These are phyloP conservation scores for Leucophenga montana DNA, from an alignment of 2,888 invertebrate genomes.

Conservation along the genomic window DNA sequence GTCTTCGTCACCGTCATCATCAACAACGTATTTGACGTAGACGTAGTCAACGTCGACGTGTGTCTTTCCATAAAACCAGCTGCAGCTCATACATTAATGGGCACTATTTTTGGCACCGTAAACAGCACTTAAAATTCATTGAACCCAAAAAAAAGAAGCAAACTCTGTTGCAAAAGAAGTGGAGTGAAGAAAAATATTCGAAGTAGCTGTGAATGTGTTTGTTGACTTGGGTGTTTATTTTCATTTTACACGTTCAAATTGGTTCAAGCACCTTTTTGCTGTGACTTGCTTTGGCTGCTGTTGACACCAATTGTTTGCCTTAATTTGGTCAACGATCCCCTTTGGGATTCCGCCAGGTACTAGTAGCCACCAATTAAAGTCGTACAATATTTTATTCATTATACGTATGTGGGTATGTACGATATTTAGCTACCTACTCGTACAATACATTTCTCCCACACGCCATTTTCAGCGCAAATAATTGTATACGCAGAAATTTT, in stretches of 20 bases:
- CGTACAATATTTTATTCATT: too few species aligned
- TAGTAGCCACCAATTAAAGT: too few species aligned
- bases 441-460: too few species aligned
- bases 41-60: too few species aligned
- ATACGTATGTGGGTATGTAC: too few species aligned
- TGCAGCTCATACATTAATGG: neutral
- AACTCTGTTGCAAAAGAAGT: neutral
- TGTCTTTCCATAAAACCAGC: constrained; percentile 8
- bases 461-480: too few species aligned
- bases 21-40: too few species aligned
- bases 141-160: constrained; percentile 9
- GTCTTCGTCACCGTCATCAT: too few species aligned
- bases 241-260: neutral
- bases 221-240: neutral
- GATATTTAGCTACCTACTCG: too few species aligned
- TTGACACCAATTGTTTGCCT: constrained; percentile 19
- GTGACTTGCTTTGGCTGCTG: neutral
- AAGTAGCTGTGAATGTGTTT: neutral
- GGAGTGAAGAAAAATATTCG: too few species aligned
- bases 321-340: constrained; percentile 3
- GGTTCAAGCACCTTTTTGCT: neutral
- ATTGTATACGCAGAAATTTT: too few species aligned
- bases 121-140: constrained; percentile 20
- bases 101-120: neutral
- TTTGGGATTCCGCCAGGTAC: neutral